These are phyloP conservation scores for Drosophila subquinaria DNA, from an alignment of 2,888 invertebrate species.

Conservation along the genomic window DNA sequence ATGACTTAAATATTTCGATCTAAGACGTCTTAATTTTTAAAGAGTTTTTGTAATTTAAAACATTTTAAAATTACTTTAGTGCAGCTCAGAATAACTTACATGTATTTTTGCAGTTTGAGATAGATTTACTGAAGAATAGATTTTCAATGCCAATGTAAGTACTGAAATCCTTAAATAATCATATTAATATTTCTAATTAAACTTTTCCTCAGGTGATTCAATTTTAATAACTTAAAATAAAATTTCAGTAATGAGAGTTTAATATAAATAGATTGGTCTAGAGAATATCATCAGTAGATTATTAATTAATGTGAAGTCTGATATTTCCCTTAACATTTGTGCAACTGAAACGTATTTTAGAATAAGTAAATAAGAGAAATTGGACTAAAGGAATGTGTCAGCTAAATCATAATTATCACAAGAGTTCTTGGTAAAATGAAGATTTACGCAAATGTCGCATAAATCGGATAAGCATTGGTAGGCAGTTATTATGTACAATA, in stretches of 20 bases:
- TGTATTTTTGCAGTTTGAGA: no score
- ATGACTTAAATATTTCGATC: neutral
- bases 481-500: conserved; percentile 36
- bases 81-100: no score
- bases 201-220: neutral
- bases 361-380: neutral
- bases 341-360: neutral
- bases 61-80: neutral
- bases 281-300: no score
- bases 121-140: neutral
- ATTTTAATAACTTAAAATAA: neutral
- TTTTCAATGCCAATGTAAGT: neutral
- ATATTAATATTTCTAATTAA: neutral
- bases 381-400: conserved; percentile 7
- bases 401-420: conserved; percentile 64
- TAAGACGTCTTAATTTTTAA: no score
- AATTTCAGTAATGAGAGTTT: neutral
- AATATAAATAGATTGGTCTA: no score
- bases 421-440: conserved; percentile 31
- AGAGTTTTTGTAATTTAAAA: neutral
- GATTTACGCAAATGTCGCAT: conserved; percentile 49
- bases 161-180: neutral
- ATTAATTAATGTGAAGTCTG: neutral
- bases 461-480: conserved; percentile 50
- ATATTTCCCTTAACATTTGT: neutral